These are phyloP conservation scores for Trachurus trachurus DNA, from an alignment of 2,797 vertebrate species.

Conservation along the genomic window DNA sequence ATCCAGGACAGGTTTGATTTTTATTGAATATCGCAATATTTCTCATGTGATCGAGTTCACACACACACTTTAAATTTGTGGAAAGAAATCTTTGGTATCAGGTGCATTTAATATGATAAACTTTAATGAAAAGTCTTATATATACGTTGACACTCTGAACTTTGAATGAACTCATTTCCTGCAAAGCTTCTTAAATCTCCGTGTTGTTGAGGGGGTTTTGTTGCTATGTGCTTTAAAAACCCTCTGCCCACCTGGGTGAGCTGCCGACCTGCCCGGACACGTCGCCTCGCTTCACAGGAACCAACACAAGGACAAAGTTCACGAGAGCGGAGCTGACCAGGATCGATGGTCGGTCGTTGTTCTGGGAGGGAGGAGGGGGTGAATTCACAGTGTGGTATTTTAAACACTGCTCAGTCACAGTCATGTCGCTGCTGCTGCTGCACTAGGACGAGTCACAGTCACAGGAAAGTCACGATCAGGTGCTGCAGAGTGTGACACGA, in stretches of 20 bases:
- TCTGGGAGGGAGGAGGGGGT: not conserved
- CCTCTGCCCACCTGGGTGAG: conserved; percentile 8
- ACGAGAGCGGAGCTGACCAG: conserved; percentile 3
- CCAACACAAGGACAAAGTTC: conserved; percentile 23
- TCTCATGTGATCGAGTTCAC: too few relatives aligned
- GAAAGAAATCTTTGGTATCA: too few relatives aligned
- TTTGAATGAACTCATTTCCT: not conserved
- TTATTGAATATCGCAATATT: too few relatives aligned
- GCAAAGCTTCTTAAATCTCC: not conserved
- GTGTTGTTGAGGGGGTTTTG: not conserved
- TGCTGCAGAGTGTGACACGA: conserved; percentile 9
- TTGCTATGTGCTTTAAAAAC: not conserved
- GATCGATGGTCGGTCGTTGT: conserved; percentile 19
- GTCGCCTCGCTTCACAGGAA: conserved; percentile 6
- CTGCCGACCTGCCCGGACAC: conserved; percentile 58
- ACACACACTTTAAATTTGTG: too few relatives aligned
- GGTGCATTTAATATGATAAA: too few relatives aligned
- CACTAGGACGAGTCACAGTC: conserved; percentile 35
- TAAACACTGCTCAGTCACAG: conserved; percentile 43
- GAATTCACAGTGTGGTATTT: conserved; percentile 30
- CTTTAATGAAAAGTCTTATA: too few relatives aligned
- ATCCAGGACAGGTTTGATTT: too few relatives aligned
- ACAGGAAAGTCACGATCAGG: conserved; percentile 41
- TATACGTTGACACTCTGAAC: too few relatives aligned
- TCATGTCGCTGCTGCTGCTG: conserved; percentile 40